Evolutionary conservation across 2,797 vertebrate species (phyloP).

Genomic region (Oryzias dopingdopingensis): DNA sequence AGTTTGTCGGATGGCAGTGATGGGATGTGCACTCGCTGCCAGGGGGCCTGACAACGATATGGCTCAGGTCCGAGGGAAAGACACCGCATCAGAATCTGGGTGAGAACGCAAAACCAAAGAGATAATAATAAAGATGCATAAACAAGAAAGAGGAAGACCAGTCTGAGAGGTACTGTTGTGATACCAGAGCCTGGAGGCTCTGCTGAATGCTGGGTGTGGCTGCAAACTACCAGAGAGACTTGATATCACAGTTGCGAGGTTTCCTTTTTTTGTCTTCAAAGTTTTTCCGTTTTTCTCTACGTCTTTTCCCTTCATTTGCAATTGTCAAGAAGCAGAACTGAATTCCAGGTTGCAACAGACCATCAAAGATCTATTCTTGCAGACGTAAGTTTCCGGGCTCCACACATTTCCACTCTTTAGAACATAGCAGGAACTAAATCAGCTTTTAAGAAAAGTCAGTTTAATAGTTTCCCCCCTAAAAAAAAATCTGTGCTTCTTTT

Average conservation of each 20-base stretch:
- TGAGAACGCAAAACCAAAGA: slow-evolving; percentile 24
- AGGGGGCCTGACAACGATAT: slow-evolving; percentile 69
- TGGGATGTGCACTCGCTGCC: slow-evolving; percentile 58
- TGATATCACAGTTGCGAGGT: slow-evolving; percentile 44
- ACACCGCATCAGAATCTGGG: slow-evolving; percentile 37
- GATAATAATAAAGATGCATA: slow-evolving; percentile 51
- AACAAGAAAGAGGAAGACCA: slow-evolving; percentile 34
- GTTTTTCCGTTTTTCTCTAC: slow-evolving; percentile 9
- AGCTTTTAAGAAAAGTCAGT: not conserved
- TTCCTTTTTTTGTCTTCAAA: slow-evolving; percentile 18
- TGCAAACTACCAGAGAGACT: slow-evolving; percentile 27
- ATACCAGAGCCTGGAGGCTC: slow-evolving; percentile 45
- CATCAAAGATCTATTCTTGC: slow-evolving; percentile 54
- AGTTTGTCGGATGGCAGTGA: slow-evolving; percentile 41
- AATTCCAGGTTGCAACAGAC: slow-evolving; percentile 60
- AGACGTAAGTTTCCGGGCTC: slow-evolving; percentile 10
- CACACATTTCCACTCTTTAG: not conserved
- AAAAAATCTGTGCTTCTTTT: too few relatives aligned
- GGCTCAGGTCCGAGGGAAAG: slow-evolving; percentile 61
- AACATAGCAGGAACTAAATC: not conserved
- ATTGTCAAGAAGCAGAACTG: slow-evolving; percentile 36
- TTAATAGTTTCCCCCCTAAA: not conserved
- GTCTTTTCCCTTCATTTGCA: slow-evolving; percentile 10
- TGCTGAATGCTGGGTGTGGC: slow-evolving; percentile 66
- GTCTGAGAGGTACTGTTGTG: slow-evolving; percentile 50